These are phyloP conservation scores for Budorcas taxicolor DNA, from an alignment of 2,113 vertebrate species.

Conservation along the genomic window DNA sequence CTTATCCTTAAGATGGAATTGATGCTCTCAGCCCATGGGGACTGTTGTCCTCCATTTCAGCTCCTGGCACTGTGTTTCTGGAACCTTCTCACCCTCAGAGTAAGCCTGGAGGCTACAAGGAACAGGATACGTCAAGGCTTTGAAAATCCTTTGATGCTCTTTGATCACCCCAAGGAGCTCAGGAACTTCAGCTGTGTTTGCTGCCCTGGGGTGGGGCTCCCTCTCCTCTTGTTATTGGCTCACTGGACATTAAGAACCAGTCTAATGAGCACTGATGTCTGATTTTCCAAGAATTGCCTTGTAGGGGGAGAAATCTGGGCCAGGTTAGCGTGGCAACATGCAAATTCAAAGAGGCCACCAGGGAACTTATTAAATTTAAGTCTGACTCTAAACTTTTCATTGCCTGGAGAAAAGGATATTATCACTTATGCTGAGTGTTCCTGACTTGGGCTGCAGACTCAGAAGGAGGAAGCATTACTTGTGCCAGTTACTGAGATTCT, in stretches of 20 bases:
- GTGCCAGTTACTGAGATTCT: not conserved
- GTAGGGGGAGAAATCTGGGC: not conserved
- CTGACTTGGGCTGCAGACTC: not conserved
- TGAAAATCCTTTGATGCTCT: not conserved
- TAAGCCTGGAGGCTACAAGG: not conserved
- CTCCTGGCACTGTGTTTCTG: not conserved
- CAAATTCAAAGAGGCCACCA: not conserved
- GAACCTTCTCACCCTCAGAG: not conserved
- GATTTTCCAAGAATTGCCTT: not conserved
- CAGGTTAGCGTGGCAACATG: not conserved
- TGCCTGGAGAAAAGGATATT: not conserved
- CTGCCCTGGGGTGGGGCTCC: not conserved
- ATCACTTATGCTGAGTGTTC: not conserved
- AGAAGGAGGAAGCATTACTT: not conserved
- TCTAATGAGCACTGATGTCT: not conserved
- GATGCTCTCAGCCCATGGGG: not conserved
- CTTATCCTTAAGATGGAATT: not conserved
- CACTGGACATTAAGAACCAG: not conserved
- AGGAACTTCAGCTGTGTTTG: not conserved
- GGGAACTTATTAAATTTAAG: not conserved
- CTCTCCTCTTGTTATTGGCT: not conserved
- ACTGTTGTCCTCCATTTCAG: not conserved
- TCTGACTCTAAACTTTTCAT: not conserved
- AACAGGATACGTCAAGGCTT: not conserved
- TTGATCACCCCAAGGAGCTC: not conserved